phyloP scores from a whole-genome alignment of 2,113 vertebrate genomes.

The Sardina pilchardus region DNA sequence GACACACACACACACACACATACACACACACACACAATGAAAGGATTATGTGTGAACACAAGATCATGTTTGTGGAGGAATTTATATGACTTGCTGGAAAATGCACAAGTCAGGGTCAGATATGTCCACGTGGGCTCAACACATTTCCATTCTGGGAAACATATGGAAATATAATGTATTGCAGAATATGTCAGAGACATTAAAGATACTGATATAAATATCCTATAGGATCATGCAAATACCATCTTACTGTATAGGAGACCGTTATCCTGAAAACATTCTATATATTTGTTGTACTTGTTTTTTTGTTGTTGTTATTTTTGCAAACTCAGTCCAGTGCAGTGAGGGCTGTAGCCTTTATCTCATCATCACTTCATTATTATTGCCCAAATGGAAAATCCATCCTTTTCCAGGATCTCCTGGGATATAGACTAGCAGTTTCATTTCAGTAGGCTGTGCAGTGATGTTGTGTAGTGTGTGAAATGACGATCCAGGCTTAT shows the following conservation, averaged over 20 bases:
- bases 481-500: not conserved
- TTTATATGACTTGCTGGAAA: too few species aligned
- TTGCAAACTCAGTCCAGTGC: not conserved
- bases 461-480: not conserved
- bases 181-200: not conserved
- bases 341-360: not conserved
- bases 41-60: not conserved
- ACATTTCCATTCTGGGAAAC: too few species aligned
- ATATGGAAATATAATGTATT: not conserved
- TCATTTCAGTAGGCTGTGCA: not conserved
- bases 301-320: not conserved
- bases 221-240: not conserved
- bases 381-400: too few species aligned
- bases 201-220: not conserved
- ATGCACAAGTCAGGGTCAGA: not conserved
- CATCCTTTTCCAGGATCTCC: too few species aligned
- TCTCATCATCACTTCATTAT: not conserved
- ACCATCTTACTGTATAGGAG: not conserved
- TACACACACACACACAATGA: not conserved
- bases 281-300: not conserved
- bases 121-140: not conserved
- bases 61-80: not conserved
- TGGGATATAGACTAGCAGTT: not conserved
- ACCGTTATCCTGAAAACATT: not conserved
- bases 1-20: not conserved